Evolutionary conservation across 2,797 vertebrate genomes (phyloP), one percentile per base, ranked within the genome.

Genomic region (Adelosebastes latens): DNA sequence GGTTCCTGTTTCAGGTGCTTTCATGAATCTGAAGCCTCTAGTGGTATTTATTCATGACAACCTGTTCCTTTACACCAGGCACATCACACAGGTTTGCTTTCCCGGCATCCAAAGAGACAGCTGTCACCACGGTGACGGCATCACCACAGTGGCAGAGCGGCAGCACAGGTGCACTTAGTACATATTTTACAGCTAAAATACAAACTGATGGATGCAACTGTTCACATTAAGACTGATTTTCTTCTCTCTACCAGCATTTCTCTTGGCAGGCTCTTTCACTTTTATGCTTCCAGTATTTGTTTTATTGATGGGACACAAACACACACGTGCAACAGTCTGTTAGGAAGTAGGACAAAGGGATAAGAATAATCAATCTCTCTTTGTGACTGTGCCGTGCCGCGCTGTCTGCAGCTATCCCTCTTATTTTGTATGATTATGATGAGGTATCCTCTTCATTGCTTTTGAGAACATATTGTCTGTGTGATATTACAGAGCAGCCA

Each of bases 11-110:
- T 81, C 82, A 81, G 66, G 63, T 72, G 80, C 63, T 76, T 80
- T 68, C 86, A 76, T 72, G 75, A 53, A 76, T 83, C 84, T 66
- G 65, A 87, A 87, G 87, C 81, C 85, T 81, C 87, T 61, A 34
- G 81, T 87, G 84, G 70, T 80, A 59, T 86, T 88, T 87, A 88
- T 90, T 89, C 81, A 81, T 89, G 84, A 86, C 78, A 89, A 77
- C 84, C 81, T 85, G 78, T 72, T 88, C 81, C 70, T 87, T 85
- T 83, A 84, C 68, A 75, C 58, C 62, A 61, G 72, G 67, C 84
- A 77, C 86, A 89, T 90, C 90, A 89, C 83, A 86, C 79, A 27
- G 75, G 61, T 82, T 79, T 83, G 72, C 84, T 82, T 84, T 77
- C 52, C 78, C 79, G 61, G 80, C 76, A 87, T 84, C 80, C 79